These are phyloP conservation scores for Philonicus albiceps DNA, from an alignment of 2,888 invertebrate genomes.

Conservation along the genomic window DNA sequence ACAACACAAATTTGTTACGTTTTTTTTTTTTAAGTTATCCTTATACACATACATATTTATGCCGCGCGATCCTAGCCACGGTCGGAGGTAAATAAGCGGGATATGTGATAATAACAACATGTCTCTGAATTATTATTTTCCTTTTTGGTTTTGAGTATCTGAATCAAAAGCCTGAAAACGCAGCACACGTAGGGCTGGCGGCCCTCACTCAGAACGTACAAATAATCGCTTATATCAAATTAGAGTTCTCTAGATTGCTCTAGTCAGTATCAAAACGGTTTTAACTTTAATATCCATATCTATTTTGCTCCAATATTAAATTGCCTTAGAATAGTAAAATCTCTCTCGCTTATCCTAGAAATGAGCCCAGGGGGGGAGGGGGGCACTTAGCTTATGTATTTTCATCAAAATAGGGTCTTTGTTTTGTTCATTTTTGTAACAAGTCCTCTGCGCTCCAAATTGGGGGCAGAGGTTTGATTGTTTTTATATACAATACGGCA, in stretches of 20 bases:
- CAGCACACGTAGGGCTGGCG: neutral
- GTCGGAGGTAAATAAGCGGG: constrained; percentile 9
- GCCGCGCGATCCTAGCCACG: neutral
- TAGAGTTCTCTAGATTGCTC: constrained; percentile 17
- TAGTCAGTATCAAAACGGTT: constrained; percentile 38
- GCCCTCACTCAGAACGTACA: neutral
- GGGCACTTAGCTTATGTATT: neutral
- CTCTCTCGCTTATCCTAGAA: constrained; percentile 21
- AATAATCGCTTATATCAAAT: constrained; percentile 23
- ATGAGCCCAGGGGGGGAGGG: neutral
- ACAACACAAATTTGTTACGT: constrained; percentile 6
- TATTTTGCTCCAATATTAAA: constrained; percentile 18
- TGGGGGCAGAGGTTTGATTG: neutral
- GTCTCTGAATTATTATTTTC: neutral
- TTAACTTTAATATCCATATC: constrained; percentile 21
- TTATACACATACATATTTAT: constrained; percentile 21
- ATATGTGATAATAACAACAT: constrained; percentile 3
- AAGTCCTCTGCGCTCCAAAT: neutral
- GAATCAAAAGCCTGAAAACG: neutral
- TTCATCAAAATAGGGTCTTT: neutral
- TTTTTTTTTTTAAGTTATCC: neutral
- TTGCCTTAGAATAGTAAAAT: constrained; percentile 29
- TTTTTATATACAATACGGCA: neutral
- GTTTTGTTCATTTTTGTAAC: neutral
- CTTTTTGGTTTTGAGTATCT: neutral